Evolutionary conservation across 2,797 vertebrate genomes (phyloP).

Genomic region (Neosilurus hyrtlii): DNA sequence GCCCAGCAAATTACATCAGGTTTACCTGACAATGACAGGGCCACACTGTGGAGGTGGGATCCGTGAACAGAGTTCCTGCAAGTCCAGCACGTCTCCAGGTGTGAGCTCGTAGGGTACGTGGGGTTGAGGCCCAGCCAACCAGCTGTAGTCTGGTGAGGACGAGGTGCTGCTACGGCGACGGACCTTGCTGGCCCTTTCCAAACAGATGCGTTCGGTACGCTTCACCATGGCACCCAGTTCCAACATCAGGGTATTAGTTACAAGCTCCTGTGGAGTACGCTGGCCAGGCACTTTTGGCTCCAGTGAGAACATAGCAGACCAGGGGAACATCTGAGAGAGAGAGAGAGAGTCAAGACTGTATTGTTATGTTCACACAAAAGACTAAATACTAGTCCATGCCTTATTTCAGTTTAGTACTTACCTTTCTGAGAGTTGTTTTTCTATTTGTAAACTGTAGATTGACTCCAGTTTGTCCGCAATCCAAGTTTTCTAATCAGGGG

Average conservation of each 20-base stretch:
- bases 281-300: conserved; percentile 77
- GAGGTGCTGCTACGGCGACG: conserved; percentile 69
- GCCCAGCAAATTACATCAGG: not conserved
- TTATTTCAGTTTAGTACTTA: conserved; percentile 1
- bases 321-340: conserved; percentile 74
- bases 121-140: conserved; percentile 69
- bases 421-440: conserved; percentile 27
- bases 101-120: conserved; percentile 72
- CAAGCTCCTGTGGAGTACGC: conserved; percentile 72
- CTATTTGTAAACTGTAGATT: not conserved
- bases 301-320: conserved; percentile 74
- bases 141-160: conserved; percentile 77
- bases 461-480: conserved; percentile 13
- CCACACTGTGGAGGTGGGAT: conserved; percentile 77
- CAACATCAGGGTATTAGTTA: conserved; percentile 80
- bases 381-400: not conserved
- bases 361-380: not conserved
- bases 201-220: conserved; percentile 73
- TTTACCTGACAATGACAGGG: conserved; percentile 75
- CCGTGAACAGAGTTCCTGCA: conserved; percentile 77
- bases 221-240: conserved; percentile 80
- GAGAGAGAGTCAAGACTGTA: not conserved
- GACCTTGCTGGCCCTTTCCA: conserved; percentile 70
- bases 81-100: conserved; percentile 74
- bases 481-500: not conserved